Base-by-base conservation (phyloP, 2,888 invertebrate species). In the Carabus problematicus region DNA sequence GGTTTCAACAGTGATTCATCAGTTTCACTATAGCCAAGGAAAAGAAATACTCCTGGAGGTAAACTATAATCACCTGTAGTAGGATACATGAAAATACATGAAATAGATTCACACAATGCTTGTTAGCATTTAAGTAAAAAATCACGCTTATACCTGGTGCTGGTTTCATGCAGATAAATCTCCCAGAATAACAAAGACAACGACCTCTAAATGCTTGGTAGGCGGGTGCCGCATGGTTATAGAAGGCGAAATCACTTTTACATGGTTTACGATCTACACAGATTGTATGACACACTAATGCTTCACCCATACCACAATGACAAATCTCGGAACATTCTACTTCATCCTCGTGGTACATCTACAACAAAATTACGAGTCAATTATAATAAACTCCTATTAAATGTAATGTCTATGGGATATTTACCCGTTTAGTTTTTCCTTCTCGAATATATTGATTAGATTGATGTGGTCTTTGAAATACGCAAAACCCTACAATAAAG, bases 121-220 rank as follows among this genome's bases (percentile, higher is more conserved):
- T 55, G 19, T 14, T 55, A 1, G 12, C 49, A 49, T 49, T 49
- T 8, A 6, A 49, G 49, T 11, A 45, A 7, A 16, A 12, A 16
- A 12, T 49, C 8, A 49, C 11, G 3, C 0, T 11, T 52, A 40
- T 84, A 85, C 89, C 88, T 72, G 88, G 88, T 72, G 88, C 86
- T 67, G 95, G 95, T 77, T 94, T 89, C 92, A 94, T 94, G 84
- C 95, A 95, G 83, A 95, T 94, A 82, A 95, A 95, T 72, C 92
- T 90, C 42, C 95, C 94, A 18, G 94, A 94, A 84, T 95, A 95
- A 83, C 95, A 95, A 76, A 94, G 89, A 82, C 95, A 95, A 70
- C 93, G 88, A 47, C 95, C 94, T 47, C 94, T 87, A 80, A 91
- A 94, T 8, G 95, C 95, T 82, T 94, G 94, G 84, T 94, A 95